phyloP scores from a whole-genome alignment of 1,140 invertebrate genomes.

The Penaeus indicus region DNA sequence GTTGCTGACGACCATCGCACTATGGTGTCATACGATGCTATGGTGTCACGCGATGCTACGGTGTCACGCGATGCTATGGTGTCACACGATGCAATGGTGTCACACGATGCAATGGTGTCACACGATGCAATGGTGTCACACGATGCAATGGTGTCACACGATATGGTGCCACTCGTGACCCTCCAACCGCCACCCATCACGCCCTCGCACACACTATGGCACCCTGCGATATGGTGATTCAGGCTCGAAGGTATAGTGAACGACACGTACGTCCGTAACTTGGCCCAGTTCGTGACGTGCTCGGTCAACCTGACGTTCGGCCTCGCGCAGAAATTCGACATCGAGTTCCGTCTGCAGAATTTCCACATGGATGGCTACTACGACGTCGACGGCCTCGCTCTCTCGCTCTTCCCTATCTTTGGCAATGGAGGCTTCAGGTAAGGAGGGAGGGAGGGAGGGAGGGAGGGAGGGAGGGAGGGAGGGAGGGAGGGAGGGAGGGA shows the following conservation, averaged over 20 bases:
- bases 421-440: constrained; percentile 55
- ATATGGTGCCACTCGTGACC: no score
- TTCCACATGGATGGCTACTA: constrained; percentile 57
- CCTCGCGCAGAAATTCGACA: constrained; percentile 45
- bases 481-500: no score
- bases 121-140: no score
- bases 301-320: constrained; percentile 54
- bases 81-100: no score
- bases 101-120: no score
- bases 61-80: no score
- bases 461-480: background rate
- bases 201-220: no score
- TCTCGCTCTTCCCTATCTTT: constrained; percentile 54
- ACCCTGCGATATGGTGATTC: background rate
- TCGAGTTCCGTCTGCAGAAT: constrained; percentile 50
- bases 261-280: constrained; percentile 37
- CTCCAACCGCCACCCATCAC: no score
- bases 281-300: constrained; percentile 58
- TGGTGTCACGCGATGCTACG: no score
- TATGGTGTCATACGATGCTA: no score
- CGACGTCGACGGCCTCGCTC: constrained; percentile 43
- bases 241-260: constrained; percentile 53
- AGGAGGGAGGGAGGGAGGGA: background rate
- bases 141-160: no score
- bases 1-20: no score